Evolutionary conservation across 2,888 invertebrate genomes (phyloP), one percentile per base, ranked within the genome.

Genomic region (Drosophila villosipedis): DNA sequence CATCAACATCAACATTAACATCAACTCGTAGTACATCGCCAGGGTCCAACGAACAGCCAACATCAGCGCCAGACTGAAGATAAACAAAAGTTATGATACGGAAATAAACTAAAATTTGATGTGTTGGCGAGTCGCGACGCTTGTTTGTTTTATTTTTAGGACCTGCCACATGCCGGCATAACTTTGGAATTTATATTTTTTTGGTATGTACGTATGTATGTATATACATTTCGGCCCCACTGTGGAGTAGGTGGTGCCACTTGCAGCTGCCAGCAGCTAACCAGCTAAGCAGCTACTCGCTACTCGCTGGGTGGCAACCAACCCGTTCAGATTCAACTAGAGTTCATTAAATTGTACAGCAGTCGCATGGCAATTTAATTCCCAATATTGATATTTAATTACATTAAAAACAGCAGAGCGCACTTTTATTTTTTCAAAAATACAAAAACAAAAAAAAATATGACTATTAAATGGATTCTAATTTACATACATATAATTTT

Each of bases 41-140:
- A 9, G 47, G 47, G 47, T 16, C 47, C 47, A 22, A 47, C 47
- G 55, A 62, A 14, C 41, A 68, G 49, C 64, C 41, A 68, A 43
- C 64, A 50, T 16, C 12, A 61, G 37, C 52, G 63, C 25, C 55
- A 65, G 25, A 37, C 69, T 67, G 76, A 76, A 84, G 87, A 84
- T 84, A 84, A 84, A 84, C 84, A 89, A 89, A 84, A 84, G 84
- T 85, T 85, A 85, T 85, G 89, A 84, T 80, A 86, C 82, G 82
- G 84, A 84, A 84, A 89, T 84, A 84, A 85, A 89, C 80, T 73
- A 85, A 84, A 89, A 77, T 77, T 87, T 76, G 75, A 80, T 87
- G 80, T 80, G 79, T 72, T 76, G 70, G 68, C 53, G 54, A 81
- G 73, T 72, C 79, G 89, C 82, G 73, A 71, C 60, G 63, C 70